Evolutionary conservation across 2,888 invertebrate species (phyloP), one percentile per base, ranked within the genome.

Genomic region (Euzophera pinguis): DNA sequence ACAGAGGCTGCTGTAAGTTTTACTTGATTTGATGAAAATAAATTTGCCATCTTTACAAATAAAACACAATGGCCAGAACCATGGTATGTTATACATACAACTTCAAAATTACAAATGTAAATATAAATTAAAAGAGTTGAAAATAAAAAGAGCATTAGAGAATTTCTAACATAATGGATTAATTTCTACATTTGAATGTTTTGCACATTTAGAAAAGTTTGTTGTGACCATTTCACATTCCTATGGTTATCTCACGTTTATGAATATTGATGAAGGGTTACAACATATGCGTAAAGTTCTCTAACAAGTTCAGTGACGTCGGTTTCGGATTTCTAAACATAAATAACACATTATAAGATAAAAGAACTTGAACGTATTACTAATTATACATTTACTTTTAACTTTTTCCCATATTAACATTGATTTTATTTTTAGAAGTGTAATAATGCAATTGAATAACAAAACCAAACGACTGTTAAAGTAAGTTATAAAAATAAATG

Each of bases 221-320:
- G 34, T 47, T 14, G 45, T n/a, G 12, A 32, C 45, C 32, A 45
- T 45, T 3, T 32, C 45, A 45, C 29, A 32, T 45, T 45, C 32
- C 29, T 32, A 7, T 58, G 60, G 55, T 65, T 64, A 63, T 62
- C 61, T 63, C 62, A 67, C 48, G 14, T 22, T 48, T 57, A 69
- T 80, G 71, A 79, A 83, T 82, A 80, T 80, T 72, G 65, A 81
- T 75, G 65, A 62, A 61, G 56, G 58, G 64, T 63, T 59, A 65
- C 54, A 47, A 61, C 50, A 59, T 34, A 43, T 8, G 17, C 43
- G 29, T 13, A 29, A 27, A 43, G 47, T 8, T 52, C 22, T 12
- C 43, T 13, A 43, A 43, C 43, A 8, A 43, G 43, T 29, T 29
- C 43, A 43, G 43, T 10, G 17, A 22, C 29, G 38, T 14, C 12